Percentiles rank a stretch among this genome's conserved stretches.
Evolutionary conservation across 2,888 invertebrate species (phyloP).

Genomic region (Drosophila melanosoma): DNA sequence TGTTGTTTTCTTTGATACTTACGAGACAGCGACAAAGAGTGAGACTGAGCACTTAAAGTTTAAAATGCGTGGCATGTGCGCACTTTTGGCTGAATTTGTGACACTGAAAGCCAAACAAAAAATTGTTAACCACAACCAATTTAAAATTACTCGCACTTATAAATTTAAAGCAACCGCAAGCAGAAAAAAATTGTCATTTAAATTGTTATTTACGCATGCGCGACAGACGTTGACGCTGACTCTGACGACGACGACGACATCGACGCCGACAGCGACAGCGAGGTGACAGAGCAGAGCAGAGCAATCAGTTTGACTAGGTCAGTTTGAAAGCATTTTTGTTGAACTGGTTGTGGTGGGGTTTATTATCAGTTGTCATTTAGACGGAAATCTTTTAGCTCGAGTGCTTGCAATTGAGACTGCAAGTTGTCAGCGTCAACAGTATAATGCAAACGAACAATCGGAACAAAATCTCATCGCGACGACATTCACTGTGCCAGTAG

Average conservation of each 20-base stretch:
- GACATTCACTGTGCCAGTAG: constrained; percentile 45
- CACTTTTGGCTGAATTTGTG: constrained; percentile 66
- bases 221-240: constrained; percentile 21
- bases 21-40: constrained; percentile 33
- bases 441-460: constrained; percentile 30
- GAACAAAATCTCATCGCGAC: constrained; percentile 17
- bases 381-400: constrained; percentile 35
- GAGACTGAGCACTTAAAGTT: constrained; percentile 60
- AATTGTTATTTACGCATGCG: constrained; percentile 75
- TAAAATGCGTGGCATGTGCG: constrained; percentile 73
- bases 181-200: constrained; percentile 63
- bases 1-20: constrained; percentile 37
- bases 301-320: constrained; percentile 55
- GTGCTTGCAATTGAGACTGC: constrained; percentile 60
- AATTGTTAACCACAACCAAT: constrained; percentile 37
- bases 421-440: constrained; percentile 59
- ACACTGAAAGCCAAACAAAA: constrained; percentile 62
- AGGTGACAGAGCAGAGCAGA: background rate
- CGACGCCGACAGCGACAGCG: background rate
- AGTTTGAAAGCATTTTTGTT: constrained; percentile 26
- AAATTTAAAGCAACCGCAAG: constrained; percentile 50
- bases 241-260: background rate
- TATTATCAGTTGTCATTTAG: constrained; percentile 61
- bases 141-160: constrained; percentile 72
- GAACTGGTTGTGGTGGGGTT: constrained; percentile 11